Conservation (phyloP, 2,113 vertebrate species). For the Cranoglanis bouderius region DNA sequence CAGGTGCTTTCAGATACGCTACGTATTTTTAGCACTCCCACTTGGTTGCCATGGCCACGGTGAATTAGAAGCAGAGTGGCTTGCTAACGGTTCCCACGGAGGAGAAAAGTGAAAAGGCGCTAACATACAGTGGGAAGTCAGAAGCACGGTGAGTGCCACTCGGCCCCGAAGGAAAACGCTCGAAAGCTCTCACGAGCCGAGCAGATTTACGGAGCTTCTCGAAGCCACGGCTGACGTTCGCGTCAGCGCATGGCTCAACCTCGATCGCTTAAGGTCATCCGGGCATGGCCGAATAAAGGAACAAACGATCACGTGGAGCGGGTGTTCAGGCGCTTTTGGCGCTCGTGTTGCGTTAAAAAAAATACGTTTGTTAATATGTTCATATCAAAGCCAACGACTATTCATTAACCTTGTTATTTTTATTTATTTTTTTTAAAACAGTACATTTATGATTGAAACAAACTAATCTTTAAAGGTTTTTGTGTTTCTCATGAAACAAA, state of each 20-base stretch:
- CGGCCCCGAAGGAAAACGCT: constrained; percentile 43
- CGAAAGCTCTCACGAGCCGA: not conserved
- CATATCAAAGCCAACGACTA: not conserved
- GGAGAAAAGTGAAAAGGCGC: constrained; percentile 45
- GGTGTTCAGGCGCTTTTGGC: not conserved
- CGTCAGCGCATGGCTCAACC: constrained; percentile 12
- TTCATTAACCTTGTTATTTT: not conserved
- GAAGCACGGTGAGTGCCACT: constrained; percentile 23
- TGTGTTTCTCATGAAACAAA: not conserved
- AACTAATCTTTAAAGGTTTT: not conserved
- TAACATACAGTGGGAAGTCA: constrained; percentile 48
- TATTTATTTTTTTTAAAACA: not conserved
- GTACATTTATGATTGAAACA: not conserved
- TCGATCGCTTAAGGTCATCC: constrained; percentile 29
- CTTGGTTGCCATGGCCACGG: constrained; percentile 72
- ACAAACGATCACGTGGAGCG: not conserved
- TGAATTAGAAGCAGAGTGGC: constrained; percentile 55
- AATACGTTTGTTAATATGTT: not conserved
- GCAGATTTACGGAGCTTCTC: not conserved
- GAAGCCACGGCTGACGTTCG: not conserved
- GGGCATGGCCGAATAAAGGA: not conserved
- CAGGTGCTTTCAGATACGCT: constrained; percentile 51
- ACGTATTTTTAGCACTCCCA: constrained; percentile 62
- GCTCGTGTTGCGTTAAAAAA: not conserved
- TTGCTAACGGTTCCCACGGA: constrained; percentile 60